Evolutionary conservation across 2,113 vertebrate genomes (phyloP), one percentile per base, ranked within the genome.

Genomic region (Atlantisia rogersi): DNA sequence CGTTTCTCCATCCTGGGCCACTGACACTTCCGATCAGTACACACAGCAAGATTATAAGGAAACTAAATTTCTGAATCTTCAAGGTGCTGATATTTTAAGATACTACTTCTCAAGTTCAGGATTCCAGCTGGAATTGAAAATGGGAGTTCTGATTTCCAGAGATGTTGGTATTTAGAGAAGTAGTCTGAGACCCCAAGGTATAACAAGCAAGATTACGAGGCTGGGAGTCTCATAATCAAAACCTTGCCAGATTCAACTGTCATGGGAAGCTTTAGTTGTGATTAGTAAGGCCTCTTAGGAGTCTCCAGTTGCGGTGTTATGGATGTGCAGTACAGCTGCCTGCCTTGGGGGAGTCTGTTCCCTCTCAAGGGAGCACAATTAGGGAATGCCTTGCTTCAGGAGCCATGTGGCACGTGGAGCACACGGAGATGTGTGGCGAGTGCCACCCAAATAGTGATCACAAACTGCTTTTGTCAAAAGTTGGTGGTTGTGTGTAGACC

Each of bases 331-430:
- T n/a, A 12, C 11, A 53, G 15, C 29, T 80, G 37, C 18, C 20
- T 88, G 18, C 19, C 59, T 39, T 35, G 7, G 15, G 22, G 22
- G 6, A 7, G 7, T n/a, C 58, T 35, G 37, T 9, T 25, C 22
- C 22, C 6, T 65, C 20, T 32, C 48, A 5, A 1, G 37, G 73
- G 13, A 69, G 39, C n/a, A 11, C 26, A 62, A 42, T 35, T 29
- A 12, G 52, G 24, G 46, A 35, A n/a, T 0, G 0, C 9, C 18
- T 59, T 70, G 31, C 52, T 63, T 59, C 56, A 59, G 40, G 56
- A 82, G 37, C 18, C 5, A 0, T 50, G 31, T 1, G 3, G 35
- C 3, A 1, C 28, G 12, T 3, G 1, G 1, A 3, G 13, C 31
- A 11, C 10, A 16, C 32, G 50, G 37, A 78, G 75, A 9, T 35